Evolutionary conservation across 2,797 vertebrate genomes (phyloP), one percentile per base, ranked within the genome.

Genomic region (Sebastolobus alascanus): DNA sequence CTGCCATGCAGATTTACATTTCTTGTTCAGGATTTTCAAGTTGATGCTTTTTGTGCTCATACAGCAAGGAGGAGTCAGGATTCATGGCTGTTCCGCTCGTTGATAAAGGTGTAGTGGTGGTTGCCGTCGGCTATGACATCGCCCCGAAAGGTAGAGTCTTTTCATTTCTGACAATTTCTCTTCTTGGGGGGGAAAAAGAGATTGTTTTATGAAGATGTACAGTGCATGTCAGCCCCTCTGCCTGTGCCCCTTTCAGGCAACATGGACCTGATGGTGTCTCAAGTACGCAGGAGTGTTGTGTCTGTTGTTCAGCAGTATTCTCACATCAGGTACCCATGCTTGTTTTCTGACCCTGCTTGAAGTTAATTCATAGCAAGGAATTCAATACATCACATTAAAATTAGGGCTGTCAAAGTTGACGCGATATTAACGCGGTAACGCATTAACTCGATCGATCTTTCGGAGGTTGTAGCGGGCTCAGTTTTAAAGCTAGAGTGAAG

Each of bases 241-340:
- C 37, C 18, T 67, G 27, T 75, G 68, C 35, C 20, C 2, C 9
- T 37, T 55, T 40, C 75, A 99, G 98, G 98, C 38, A 94, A 95
- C 80, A 96, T 99, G 96, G 97, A 98, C 38, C 22, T 91, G 83
- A 99, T 99, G 95, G 96, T 98, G 31, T 96, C 94, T 50, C 98
- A 99, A 90, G 97, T 97, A 33, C 95, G 96, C 74, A 95, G 82
- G 64, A 97, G 98, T 69, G 76, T 98, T 0, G 92, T 84, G 2
- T 97, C 96, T 20, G 88, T 97, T 29, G 83, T 93, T 70, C 87
- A 95, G 90, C 96, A 40, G 61, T 98, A 97, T 80, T 93, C 97
- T 0, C 22, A 93, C 68, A 97, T 96, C 87, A 93, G 94, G 98
- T 98, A 89, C 73, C 3, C 5, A 16, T 84, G n/a, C 61, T 83